Evolutionary conservation across 2,888 invertebrate genomes (phyloP), one percentile per base, ranked within the genome.

Genomic region (Salticus scenicus): DNA sequence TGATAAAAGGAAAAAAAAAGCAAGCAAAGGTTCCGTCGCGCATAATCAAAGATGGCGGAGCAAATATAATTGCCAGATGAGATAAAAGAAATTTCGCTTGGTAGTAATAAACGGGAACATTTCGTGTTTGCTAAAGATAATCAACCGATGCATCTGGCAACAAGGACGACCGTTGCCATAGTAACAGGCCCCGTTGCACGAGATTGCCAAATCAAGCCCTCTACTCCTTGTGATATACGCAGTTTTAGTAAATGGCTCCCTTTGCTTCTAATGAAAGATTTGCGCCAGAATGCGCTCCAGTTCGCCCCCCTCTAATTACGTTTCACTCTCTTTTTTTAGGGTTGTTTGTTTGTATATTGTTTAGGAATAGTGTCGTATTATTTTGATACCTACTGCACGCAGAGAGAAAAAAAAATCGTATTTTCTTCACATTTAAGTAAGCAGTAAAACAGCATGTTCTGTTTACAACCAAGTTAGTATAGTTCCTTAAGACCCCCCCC

Each of bases 111-210:
- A 85, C 84, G 84, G 84, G 83, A 77, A 84, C 83, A 84, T 84
- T 84, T 78, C 86, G 76, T 86, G 86, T 86, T 86, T 86, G 80
- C 86, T 67, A 80, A 86, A 86, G 86, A 86, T 86, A 86, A 86
- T 86, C 86, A 86, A 76, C 80, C 80, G 75, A 86, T 80, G 80
- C 86, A 86, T 86, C 86, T 86, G 86, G 85, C 85, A 85, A 85
- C 86, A 80, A 76, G 86, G 86, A 80, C 86, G 80, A 76, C 76
- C 71, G 86, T 86, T 80, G n/a, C 86, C 80, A 76, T 80, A 64
- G 79, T 66, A 76, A 86, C 85, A 57, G 72, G 70, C 63, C 72
- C 73, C 84, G 57, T 84, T 70, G 85, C 85, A 85, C 86, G 86
- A 86, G 86, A 86, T 86, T 86, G 86, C 80, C 86, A 80, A 86